Base-by-base conservation (phyloP, 2,888 invertebrate species). In the Rhorus exstirpatorius region DNA sequence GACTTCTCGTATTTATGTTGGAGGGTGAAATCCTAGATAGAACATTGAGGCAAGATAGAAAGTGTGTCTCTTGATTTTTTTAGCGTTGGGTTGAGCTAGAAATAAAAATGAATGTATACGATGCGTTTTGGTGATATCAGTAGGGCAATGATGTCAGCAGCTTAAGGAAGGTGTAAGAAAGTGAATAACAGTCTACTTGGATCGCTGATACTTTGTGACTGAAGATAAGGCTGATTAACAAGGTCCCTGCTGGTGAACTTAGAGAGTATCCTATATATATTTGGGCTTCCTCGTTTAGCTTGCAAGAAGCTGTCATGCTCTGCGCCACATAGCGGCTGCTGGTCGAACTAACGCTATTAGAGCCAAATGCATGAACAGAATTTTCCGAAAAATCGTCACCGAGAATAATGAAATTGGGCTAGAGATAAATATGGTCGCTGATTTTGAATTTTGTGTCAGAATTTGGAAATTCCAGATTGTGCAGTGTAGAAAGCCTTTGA, bases 221-320 rank as follows among this genome's bases (percentile, higher is more conserved):
- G n/a, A 26, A 44, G 61, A 63, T 63, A 63, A 63, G 41, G n/a
- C 21, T 63, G 41, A 63, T 21, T 63, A 44, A 65, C 46, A 14
- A 41, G 24, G 14, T 65, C 46, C 44, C 26, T 58, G 26, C 26
- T 58, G 26, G 58, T 17, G 26, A 58, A 31, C 3, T 26, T 58
- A 14, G 14, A 26, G 31, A 14, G 14, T 26, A 31, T 26, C 26
- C 53, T 55, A 55, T 24, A 55, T n/a, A 12, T 26, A 2, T n/a
- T 55, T 58, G 10, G 8, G 58, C 58, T 31, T 14, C 58, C 14
- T 14, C 31, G 17, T 14, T 21, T 51, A 7, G 51, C 21, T 10
- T 58, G 31, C 14, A 14, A 31, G 31, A 58, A 63, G 21, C 44
- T 6, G 6, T 44, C 61, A 35, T 26, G 26, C 26, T 26, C n/a